phyloP scores from a whole-genome alignment of 1,140 invertebrate genomes.

The Pinna nobilis region DNA sequence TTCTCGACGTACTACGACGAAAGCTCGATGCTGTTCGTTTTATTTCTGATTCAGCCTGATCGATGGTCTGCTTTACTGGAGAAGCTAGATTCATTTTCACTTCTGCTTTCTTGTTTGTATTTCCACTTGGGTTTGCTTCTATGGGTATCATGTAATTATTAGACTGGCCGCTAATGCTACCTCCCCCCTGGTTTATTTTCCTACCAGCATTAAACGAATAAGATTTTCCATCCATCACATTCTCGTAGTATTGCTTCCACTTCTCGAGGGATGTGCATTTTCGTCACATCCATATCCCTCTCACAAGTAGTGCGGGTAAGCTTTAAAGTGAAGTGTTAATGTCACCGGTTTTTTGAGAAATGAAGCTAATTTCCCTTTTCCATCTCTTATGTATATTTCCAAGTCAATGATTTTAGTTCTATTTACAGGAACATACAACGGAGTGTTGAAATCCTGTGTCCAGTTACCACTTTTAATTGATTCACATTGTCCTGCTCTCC shows the following conservation, averaged over 20 bases:
- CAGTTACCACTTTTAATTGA: conserved; percentile 1
- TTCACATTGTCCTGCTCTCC: conserved; percentile 20
- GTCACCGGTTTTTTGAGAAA: conserved; percentile 34
- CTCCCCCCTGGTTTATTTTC: conserved; percentile 20
- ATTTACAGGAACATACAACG: conserved; percentile 40
- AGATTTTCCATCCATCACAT: conserved; percentile 11
- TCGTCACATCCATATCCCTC: conserved; percentile 11
- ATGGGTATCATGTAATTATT: conserved; percentile 32
- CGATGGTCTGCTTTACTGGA: conserved; percentile 10
- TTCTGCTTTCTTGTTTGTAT: not conserved
- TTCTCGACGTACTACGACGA: not conserved
- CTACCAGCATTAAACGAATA: conserved; percentile 9
- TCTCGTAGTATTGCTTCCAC: conserved; percentile 27
- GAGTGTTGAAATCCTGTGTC: conserved; percentile 30
- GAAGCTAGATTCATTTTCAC: conserved; percentile 21
- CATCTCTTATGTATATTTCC: conserved; percentile 45
- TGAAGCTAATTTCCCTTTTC: conserved; percentile 33
- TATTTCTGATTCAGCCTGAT: conserved; percentile 27
- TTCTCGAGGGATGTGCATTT: conserved; percentile 29
- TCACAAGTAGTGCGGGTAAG: conserved; percentile 35
- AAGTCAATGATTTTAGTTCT: conserved; percentile 25
- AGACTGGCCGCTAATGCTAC: conserved; percentile 5
- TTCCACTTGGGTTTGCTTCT: not conserved
- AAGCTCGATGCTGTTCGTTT: conserved; percentile 15
- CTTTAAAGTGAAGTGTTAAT: conserved; percentile 46